Evolutionary conservation across 2,888 invertebrate species (phyloP), one percentile per base, ranked within the genome.

Genomic region (Exephanes ischioxanthus): DNA sequence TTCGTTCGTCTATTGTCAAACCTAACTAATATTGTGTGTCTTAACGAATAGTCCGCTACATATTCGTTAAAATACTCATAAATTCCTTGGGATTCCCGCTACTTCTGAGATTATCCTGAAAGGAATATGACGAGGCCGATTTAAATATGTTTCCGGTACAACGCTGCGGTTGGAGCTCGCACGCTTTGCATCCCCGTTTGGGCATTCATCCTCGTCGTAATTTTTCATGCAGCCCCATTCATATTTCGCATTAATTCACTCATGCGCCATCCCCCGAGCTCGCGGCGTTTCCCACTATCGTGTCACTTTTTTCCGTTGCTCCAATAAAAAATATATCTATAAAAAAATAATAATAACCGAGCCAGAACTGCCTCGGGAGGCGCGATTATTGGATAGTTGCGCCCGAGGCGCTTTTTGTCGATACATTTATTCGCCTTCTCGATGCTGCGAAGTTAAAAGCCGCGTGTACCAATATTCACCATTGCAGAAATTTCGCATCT

Each of bases 191-290:
- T 4, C 14, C 16, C 16, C 45, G 45, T 48, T 48, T 16, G 4
- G 58, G 58, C 26, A 58, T 58, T 58, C 58, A 58, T 58, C 58
- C 26, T 14, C 26, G 58, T 55, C 58, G 45, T 26, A 58, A 26
- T 58, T 58, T 14, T 58, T 26, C 22, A 22, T 9, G 58, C 26
- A 58, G 58, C 14, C 11, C 11, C 26, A 58, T 14, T 26, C 26
- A 22, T 22, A 22, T 58, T 22, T 26, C 58, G 26, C 58, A 26
- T 58, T 58, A 5, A 58, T 58, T 58, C 58, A 58, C 26, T 58
- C 26, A 26, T 14, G 58, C 22, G 1, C 4, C 22, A 26, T 58
- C 14, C 26, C 14, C 9, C 26, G 14, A 58, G 58, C 26, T 58
- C 58, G 22, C 58, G 1, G 58, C 22, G 26, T 48, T 48, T 48